Conservation (phyloP, 1,140 invertebrate species). For the Chironomus striatipennis region DNA sequence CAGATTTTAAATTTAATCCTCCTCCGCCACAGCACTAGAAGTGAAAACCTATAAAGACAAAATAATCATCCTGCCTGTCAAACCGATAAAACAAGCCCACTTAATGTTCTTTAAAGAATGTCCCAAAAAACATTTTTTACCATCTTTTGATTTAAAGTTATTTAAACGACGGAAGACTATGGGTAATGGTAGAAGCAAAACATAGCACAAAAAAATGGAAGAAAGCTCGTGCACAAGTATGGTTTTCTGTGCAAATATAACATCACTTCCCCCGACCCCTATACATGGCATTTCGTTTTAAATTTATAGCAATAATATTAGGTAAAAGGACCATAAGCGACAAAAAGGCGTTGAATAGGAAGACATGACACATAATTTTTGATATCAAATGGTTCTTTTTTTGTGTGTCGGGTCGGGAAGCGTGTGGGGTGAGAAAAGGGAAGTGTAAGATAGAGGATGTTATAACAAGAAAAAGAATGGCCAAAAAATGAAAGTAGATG, state of each 20-base stretch:
- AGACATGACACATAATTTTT: conserved; percentile 22
- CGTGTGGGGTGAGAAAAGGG: not conserved
- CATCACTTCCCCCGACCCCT: not conserved
- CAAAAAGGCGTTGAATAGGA: not conserved
- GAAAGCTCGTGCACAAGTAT: too few species aligned
- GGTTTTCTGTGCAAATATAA: not conserved
- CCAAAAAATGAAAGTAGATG: not conserved
- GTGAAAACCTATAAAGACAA: too few species aligned
- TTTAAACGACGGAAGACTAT: not conserved
- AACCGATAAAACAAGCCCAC: too few species aligned
- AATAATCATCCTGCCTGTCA: too few species aligned
- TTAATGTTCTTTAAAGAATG: too few species aligned
- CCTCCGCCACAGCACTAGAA: too few species aligned
- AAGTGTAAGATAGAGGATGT: not conserved
- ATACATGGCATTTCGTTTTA: not conserved
- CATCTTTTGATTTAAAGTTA: conserved; percentile 1
- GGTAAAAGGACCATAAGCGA: not conserved
- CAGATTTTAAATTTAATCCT: too few species aligned
- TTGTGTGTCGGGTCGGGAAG: not conserved
- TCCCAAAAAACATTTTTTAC: not conserved
- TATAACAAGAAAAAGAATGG: not conserved
- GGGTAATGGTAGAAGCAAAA: too few species aligned
- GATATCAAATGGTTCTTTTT: conserved; percentile 14
- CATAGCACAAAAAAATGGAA: too few species aligned
- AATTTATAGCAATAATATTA: conserved; percentile 22